Base-by-base conservation (phyloP, 2,113 vertebrate genomes). In the Antechinus flavipes region DNA sequence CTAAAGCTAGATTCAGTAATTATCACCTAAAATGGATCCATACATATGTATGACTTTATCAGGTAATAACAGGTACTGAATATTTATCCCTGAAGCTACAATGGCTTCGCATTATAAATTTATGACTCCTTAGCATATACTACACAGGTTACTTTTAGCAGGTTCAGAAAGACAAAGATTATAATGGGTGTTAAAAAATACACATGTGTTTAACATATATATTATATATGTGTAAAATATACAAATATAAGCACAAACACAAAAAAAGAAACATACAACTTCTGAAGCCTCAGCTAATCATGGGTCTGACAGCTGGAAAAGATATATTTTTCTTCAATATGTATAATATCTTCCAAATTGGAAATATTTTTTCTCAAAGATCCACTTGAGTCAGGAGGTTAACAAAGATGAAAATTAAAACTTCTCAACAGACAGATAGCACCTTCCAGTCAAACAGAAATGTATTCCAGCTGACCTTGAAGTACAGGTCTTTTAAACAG, bases 1-100 rank as follows among this genome's bases (percentile, higher is more conserved):
- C 89, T 98, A 97, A 98, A 98, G 93, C 93, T 97, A 98, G 98
- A 99, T 98, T 98, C 97, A 97, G 94, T 98, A 98, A 99, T 99
- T 98, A 98, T 97, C 97, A 98, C 98, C 97, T 96, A 97, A 98
- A 98, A 98, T 95, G 91, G 91, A 97, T 90, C 93, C 94, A 98
- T 98, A 96, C 98, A 98, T 98, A 98, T 98, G 98, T 98, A 99
- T 98, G 98, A 96, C 98, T 98, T 98, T 98, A 98, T 99, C 99
- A 98, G 97, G 98, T 98, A 98, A 98, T 97, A 98, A 97, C 98
- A 98, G 98, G 97, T 98, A 97, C 98, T 98, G 98, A 98, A 97
- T 99, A 98, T 98, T 98, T 98, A 98, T 98, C 97, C 98, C 97
- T 97, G 42, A 96, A 98, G 98, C 93, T 96, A 98, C 97, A 98